phyloP scores from a whole-genome alignment of 35 echinoderm and acorn worm genomes.

The Apostichopus japonicus region DNA sequence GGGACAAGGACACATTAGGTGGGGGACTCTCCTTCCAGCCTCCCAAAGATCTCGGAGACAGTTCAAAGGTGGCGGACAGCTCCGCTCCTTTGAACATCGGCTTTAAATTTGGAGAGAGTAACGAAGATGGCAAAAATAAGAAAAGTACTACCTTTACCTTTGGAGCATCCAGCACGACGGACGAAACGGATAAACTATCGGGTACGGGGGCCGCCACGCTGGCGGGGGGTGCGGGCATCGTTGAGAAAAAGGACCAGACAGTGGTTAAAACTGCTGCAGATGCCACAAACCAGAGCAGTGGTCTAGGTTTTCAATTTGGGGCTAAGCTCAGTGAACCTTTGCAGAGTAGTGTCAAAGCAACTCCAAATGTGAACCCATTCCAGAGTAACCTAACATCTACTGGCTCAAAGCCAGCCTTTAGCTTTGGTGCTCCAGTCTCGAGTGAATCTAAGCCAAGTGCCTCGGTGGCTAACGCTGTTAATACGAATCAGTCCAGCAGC shows the following conservation, averaged over 20 bases:
- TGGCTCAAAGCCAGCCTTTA: not conserved
- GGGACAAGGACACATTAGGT: not conserved
- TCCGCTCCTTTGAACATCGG: not conserved
- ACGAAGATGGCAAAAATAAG: not conserved
- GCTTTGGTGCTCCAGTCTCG: not conserved
- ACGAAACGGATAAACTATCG: not conserved
- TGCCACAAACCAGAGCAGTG: not conserved
- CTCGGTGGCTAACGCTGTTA: not conserved
- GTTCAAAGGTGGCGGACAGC: slow-evolving; percentile 23
- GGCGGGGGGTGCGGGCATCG: not conserved
- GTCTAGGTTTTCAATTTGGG: slow-evolving; percentile 16
- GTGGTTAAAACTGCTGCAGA: not conserved
- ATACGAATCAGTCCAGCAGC: not conserved
- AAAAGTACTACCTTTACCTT: slow-evolving; percentile 31
- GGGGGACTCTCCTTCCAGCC: not conserved
- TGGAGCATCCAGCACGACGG: slow-evolving; percentile 21
- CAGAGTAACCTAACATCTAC: slow-evolving; percentile 32
- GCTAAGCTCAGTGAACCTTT: not conserved
- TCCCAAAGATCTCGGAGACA: not conserved
- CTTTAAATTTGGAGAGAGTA: slow-evolving; percentile 33
- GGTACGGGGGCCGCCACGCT: not conserved
- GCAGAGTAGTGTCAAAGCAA: not conserved
- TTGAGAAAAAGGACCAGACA: not conserved
- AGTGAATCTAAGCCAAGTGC: slow-evolving; percentile 23
- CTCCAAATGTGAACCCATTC: slow-evolving; percentile 38